These are phyloP conservation scores for Tachina lurida DNA, from an alignment of 2,888 invertebrate genomes.

Conservation along the genomic window DNA sequence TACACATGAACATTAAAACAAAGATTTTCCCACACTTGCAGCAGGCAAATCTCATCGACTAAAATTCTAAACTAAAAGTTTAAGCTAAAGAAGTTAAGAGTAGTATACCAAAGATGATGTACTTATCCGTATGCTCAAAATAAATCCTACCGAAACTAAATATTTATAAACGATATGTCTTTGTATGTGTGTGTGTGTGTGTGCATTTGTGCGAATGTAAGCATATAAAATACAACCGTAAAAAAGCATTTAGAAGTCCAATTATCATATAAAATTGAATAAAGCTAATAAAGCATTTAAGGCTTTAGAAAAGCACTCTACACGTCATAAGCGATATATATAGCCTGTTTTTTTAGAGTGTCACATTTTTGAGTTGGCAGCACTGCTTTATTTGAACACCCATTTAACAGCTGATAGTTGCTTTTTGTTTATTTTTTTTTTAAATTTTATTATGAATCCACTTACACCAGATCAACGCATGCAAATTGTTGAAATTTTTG, in stretches of 20 bases:
- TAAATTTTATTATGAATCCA: no score
- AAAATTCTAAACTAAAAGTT: conserved; percentile 40
- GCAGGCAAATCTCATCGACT: conserved; percentile 24
- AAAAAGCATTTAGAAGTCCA: conserved; percentile 33
- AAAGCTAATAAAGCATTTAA: conserved; percentile 20
- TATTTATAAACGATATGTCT: conserved; percentile 17
- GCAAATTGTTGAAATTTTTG: no score
- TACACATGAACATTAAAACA: conserved; percentile 32
- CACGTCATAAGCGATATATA: neutral
- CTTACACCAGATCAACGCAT: no score
- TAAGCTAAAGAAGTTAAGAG: neutral
- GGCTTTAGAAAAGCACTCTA: neutral
- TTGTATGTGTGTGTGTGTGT: neutral
- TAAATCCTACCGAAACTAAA: conserved; percentile 3
- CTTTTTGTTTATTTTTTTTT: no score
- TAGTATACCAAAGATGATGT: conserved; percentile 12
- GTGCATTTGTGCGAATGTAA: neutral
- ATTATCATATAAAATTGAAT: conserved; percentile 43
- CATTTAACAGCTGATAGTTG: no score
- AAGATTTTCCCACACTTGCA: conserved; percentile 62
- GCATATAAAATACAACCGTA: conserved; percentile 36
- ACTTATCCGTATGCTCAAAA: conserved; percentile 3
- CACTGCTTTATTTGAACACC: no score
- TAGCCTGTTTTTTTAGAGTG: no score
- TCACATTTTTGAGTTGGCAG: no score